phyloP scores from a whole-genome alignment of 2,797 vertebrate genomes.

The Discoglossus pictus region DNA sequence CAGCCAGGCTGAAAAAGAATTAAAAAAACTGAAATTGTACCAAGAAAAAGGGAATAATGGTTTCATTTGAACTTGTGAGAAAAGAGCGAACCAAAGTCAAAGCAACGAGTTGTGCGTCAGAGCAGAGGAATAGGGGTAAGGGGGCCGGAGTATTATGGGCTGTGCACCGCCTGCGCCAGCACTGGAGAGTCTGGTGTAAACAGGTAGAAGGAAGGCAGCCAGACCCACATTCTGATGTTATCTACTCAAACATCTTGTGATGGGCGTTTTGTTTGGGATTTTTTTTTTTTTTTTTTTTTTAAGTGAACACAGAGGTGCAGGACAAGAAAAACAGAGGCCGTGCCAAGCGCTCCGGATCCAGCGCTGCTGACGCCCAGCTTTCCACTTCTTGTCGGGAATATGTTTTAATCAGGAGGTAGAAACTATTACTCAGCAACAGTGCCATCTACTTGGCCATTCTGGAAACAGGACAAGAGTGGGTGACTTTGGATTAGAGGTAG shows the following conservation, averaged over 20 bases:
- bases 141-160: neutral
- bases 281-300: neutral
- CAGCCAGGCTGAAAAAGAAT: too few species aligned
- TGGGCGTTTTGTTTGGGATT: neutral
- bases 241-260: constrained; percentile 19
- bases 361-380: constrained; percentile 26
- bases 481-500: too few species aligned
- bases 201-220: constrained; percentile 16
- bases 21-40: too few species aligned
- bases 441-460: too few species aligned
- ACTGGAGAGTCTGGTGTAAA: neutral
- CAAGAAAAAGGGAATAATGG: too few species aligned
- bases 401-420: constrained; percentile 16
- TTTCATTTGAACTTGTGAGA: too few species aligned
- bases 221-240: constrained; percentile 35
- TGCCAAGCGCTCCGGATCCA: constrained; percentile 32
- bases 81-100: too few species aligned
- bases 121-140: neutral
- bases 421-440: constrained; percentile 26
- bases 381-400: constrained; percentile 27
- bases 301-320: constrained; percentile 17
- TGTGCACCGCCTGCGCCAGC: constrained; percentile 8
- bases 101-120: neutral
- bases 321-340: constrained; percentile 20
- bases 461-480: too few species aligned